Evolutionary conservation across 2,888 invertebrate species (phyloP).

Genomic region (Teleiodes luculella): DNA sequence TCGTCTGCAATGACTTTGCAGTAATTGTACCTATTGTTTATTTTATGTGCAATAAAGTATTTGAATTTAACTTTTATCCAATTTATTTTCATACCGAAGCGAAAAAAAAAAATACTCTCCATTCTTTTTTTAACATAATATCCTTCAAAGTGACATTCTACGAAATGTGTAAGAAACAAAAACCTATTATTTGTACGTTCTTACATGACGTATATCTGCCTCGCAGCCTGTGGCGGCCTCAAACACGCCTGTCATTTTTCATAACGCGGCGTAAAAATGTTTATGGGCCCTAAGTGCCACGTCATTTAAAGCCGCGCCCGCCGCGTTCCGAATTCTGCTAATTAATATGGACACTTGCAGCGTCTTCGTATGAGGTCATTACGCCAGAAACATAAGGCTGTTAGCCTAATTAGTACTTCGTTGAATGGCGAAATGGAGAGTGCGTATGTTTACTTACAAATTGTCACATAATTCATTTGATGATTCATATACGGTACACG

Average conservation of each 20-base stretch:
- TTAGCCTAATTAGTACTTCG: constrained; percentile 45
- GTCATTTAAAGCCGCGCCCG: not conserved
- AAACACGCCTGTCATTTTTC: constrained; percentile 40
- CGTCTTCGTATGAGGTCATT: constrained; percentile 45
- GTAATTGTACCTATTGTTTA: no score
- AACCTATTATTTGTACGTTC: no score
- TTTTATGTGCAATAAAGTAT: no score
- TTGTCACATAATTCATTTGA: not conserved
- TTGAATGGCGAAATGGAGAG: constrained; percentile 15
- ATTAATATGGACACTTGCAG: constrained; percentile 64
- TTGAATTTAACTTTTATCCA: no score
- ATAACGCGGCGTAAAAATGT: constrained; percentile 50
- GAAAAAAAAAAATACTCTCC: no score
- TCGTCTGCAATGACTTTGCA: no score
- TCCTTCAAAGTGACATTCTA: no score
- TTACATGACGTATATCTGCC: constrained; percentile 21
- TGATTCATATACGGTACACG: not conserved
- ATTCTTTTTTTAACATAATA: no score
- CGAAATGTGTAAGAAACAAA: no score
- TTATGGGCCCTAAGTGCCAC: constrained; percentile 38
- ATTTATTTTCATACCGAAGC: no score
- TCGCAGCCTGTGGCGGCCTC: constrained; percentile 21
- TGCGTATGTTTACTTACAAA: not conserved
- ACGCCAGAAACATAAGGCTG: constrained; percentile 33
- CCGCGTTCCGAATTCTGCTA: constrained; percentile 29